Base-by-base conservation (phyloP, 2,797 vertebrate genomes). In the Stomatorhinus walkeri region DNA sequence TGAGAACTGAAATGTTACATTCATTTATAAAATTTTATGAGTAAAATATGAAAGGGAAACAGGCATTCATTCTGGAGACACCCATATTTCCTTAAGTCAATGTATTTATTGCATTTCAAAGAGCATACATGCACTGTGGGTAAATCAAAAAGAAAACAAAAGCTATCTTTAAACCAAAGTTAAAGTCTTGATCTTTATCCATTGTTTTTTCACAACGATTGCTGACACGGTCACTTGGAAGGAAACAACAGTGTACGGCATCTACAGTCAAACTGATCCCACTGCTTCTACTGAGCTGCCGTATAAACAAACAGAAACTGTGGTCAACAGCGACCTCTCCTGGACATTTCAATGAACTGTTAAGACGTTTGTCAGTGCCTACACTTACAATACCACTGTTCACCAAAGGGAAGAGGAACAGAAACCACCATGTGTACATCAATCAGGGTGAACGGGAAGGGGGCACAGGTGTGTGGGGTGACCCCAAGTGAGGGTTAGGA, bases 61-160 rank as follows among this genome's bases (percentile, higher is more conserved):
- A 24, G n/a, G 36, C 85, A 90, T 14, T 81, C 36, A 89, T 88
- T 89, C 2, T 76, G 79, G 87, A 85, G 10, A 87, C 49, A 32
- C 61, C 28, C 14, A 79, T 89, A 90, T 93, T 96, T 97, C 94
- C 94, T 95, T 97, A 96, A 95, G 94, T 98, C 95, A 96, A 96
- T 96, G 96, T 97, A 94, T 99, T 99, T 99, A 99, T 99, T 99
- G 98, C 98, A 98, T 98, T 96, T 98, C 96, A 97, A 96, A 97
- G 96, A 97, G 96, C 96, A 93, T 96, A 97, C 98, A 99, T 99
- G 98, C 98, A 99, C 95, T 96, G 96, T 96, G 96, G 90, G 90
- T 96, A 91, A 97, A 96, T 95, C 94, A 95, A 97, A 97, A 93
- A 96, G 97, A 95, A 96, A 97, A 98, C 95, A 96, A 97, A 97